Conservation (phyloP, 1,140 invertebrate species). For the Dufourea novaeangliae region DNA sequence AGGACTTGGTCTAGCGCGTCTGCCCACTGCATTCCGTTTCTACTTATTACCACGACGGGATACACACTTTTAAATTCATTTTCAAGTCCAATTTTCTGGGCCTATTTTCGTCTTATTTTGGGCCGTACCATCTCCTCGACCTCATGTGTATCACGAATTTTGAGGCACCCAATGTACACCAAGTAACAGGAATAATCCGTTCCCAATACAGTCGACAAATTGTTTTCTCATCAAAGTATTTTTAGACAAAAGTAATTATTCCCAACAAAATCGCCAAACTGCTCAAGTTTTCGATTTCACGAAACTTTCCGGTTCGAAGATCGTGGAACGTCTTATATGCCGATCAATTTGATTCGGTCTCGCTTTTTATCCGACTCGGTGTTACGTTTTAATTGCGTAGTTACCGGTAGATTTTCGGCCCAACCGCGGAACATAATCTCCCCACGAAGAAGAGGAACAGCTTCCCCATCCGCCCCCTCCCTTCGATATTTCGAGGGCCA, state of each 20-base stretch:
- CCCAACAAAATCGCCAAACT: not conserved
- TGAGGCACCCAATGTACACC: not conserved
- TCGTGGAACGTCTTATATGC: not conserved
- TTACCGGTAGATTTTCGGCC: not conserved
- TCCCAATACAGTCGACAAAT: no score
- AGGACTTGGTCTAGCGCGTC: no score
- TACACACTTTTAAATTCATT: no score
- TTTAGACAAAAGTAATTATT: no score
- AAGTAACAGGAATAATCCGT: not conserved
- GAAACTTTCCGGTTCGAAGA: not conserved
- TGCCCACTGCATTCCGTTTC: no score
- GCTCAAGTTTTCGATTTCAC: not conserved
- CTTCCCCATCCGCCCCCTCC: not conserved
- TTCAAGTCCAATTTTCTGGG: no score
- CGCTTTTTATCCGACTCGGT: not conserved
- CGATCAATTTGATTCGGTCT: slow-evolving; percentile 6
- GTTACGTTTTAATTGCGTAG: slow-evolving; percentile 24
- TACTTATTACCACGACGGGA: no score
- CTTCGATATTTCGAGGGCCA: slow-evolving; percentile 51
- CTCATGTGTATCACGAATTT: no score
- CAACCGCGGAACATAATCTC: slow-evolving; percentile 45
- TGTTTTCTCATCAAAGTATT: no score
- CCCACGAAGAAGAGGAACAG: not conserved
- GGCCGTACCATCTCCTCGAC: no score
- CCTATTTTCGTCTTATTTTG: no score